Conservation (phyloP, 1,140 invertebrate species). For the Drosophila kepulauana region DNA sequence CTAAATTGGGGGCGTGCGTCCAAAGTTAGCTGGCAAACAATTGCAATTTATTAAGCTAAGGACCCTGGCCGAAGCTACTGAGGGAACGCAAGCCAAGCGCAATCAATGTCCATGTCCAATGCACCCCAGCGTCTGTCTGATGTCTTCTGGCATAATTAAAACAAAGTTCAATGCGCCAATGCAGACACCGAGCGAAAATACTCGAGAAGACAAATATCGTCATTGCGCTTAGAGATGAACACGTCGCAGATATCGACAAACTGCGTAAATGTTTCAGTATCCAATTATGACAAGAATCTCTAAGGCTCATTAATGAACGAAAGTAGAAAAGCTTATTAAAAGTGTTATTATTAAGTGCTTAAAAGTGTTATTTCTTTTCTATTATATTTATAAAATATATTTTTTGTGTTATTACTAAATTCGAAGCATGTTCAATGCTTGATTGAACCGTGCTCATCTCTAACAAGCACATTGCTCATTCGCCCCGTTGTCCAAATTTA, state of each 20-base stretch:
- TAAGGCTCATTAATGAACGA: no score
- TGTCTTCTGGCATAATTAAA: constrained; percentile 73
- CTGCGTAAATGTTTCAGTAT: not conserved
- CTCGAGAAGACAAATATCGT: constrained; percentile 10
- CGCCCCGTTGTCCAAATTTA: constrained; percentile 48
- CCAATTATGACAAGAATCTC: no score
- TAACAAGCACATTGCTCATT: constrained; percentile 48
- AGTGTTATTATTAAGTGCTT: no score
- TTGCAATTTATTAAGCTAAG: constrained; percentile 82
- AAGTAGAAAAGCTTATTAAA: not conserved
- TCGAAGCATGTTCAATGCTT: no score
- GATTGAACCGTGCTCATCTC: constrained; percentile 2
- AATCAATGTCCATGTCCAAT: constrained; percentile 73
- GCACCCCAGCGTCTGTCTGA: constrained; percentile 43
- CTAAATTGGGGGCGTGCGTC: constrained; percentile 41
- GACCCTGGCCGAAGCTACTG: constrained; percentile 19
- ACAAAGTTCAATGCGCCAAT: constrained; percentile 75
- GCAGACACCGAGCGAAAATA: constrained; percentile 34
- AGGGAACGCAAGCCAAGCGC: constrained; percentile 31
- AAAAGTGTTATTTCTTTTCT: not conserved
- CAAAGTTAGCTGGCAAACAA: constrained; percentile 79
- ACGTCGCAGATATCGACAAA: not conserved
- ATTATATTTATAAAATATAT: not conserved
- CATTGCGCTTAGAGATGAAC: constrained; percentile 25
- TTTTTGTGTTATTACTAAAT: no score